Percentiles rank a stretch among this genome's conserved stretches.
Evolutionary conservation across 1,140 invertebrate species (phyloP).

Genomic region (Megathymus violae): DNA sequence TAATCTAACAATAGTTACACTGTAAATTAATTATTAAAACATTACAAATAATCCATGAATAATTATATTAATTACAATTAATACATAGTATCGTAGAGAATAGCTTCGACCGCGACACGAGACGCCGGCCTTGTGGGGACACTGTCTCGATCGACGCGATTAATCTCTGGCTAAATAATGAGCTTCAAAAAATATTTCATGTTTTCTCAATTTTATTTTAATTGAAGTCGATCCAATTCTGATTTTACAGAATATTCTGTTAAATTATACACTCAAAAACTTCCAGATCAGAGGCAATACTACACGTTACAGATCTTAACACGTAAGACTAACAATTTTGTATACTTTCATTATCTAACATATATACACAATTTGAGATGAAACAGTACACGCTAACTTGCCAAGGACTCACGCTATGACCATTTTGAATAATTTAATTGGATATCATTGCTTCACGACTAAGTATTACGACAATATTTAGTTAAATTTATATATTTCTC

Average conservation of each 20-base stretch:
- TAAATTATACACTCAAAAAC: no score
- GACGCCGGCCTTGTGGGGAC: not conserved
- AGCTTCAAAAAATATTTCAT: slow-evolving; percentile 5
- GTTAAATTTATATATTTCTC: no score
- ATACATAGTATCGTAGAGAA: slow-evolving; percentile 70
- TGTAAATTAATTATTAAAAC: slow-evolving; percentile 79
- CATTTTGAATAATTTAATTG: no score
- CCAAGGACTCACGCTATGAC: slow-evolving; percentile 7
- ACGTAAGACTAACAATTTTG: not conserved
- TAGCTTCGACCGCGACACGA: slow-evolving; percentile 61
- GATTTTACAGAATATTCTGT: slow-evolving; percentile 5
- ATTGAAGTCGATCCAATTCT: not conserved
- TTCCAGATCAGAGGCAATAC: no score
- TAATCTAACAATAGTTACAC: slow-evolving; percentile 76
- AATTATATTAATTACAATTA: slow-evolving; percentile 65
- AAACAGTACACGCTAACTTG: not conserved
- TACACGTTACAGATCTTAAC: no score
- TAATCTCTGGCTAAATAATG: no score
- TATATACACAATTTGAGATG: slow-evolving; percentile 19
- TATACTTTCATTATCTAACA: not conserved
- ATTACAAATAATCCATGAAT: slow-evolving; percentile 79
- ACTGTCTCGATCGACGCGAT: no score
- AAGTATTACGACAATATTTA: no score
- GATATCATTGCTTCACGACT: no score
- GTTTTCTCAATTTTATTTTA: not conserved